Conservation (phyloP, 2,797 vertebrate genomes). For the Hemibagrus guttatus region DNA sequence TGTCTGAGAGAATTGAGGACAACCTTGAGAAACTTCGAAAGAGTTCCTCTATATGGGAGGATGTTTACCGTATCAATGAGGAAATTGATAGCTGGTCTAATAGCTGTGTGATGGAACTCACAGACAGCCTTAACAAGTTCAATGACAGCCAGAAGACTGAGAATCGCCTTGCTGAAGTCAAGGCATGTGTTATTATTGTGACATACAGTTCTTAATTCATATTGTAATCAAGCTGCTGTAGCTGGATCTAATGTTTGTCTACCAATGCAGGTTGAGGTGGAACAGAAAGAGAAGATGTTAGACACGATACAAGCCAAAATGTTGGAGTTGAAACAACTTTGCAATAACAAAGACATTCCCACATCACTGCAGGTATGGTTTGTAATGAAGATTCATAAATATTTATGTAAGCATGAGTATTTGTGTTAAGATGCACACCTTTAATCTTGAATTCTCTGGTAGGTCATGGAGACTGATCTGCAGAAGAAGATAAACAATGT, state of each 20-base stretch:
- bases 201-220: neutral
- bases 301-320: constrained; percentile 83
- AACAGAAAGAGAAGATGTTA: constrained; percentile 80
- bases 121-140: constrained; percentile 83
- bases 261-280: constrained; percentile 78
- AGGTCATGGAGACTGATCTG: constrained; percentile 91
- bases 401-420: neutral
- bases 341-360: constrained; percentile 81
- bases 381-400: neutral
- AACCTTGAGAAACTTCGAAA: constrained; percentile 82
- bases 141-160: constrained; percentile 82
- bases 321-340: constrained; percentile 83
- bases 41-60: constrained; percentile 84
- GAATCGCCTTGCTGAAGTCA: constrained; percentile 79
- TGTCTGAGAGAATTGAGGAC: constrained; percentile 88
- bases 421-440: neutral
- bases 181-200: constrained; percentile 70
- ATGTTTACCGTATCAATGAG: constrained; percentile 80
- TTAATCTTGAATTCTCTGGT: constrained; percentile 39
- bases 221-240: neutral
- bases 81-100: constrained; percentile 89
- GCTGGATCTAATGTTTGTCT: neutral
- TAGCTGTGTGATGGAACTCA: constrained; percentile 79
- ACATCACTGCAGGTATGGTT: constrained; percentile 86
- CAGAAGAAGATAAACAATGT: constrained; percentile 84